These are phyloP conservation scores for Spinibarbus caldwelli DNA, from an alignment of 2,797 vertebrate species.

Conservation along the genomic window DNA sequence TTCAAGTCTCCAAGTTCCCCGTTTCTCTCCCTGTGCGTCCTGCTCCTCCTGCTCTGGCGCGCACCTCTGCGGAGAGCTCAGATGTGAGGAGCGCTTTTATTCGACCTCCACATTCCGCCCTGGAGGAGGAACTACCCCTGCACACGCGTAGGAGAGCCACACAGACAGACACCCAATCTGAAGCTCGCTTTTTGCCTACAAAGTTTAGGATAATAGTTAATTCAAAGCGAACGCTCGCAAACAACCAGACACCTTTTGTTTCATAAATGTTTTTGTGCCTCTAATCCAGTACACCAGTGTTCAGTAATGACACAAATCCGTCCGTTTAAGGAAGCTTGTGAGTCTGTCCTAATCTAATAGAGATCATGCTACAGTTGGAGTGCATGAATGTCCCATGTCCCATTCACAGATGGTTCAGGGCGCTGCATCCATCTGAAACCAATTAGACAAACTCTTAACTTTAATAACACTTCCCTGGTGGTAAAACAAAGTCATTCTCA, in stretches of 20 bases:
- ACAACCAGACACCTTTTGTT: background rate
- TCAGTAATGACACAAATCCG: background rate
- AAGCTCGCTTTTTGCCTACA: background rate
- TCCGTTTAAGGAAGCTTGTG: background rate
- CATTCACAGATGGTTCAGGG: slow-evolving; percentile 27
- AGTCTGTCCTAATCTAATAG: slow-evolving; percentile 6
- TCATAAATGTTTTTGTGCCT: background rate
- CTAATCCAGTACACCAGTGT: background rate
- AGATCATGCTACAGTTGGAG: slow-evolving; percentile 20
- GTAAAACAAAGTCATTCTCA: slow-evolving; percentile 49
- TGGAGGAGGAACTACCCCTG: slow-evolving; percentile 42
- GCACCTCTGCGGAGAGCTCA: slow-evolving; percentile 52
- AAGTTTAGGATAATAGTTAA: background rate
- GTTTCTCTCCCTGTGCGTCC: slow-evolving; percentile 2
- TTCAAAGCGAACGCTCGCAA: background rate
- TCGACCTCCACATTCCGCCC: slow-evolving; percentile 48
- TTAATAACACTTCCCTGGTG: slow-evolving; percentile 43
- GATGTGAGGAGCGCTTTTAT: slow-evolving; percentile 57
- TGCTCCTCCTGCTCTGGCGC: slow-evolving; percentile 32
- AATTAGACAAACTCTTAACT: slow-evolving; percentile 50
- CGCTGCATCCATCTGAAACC: slow-evolving; percentile 51
- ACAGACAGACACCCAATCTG: background rate
- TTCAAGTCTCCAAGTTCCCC: slow-evolving; percentile 6
- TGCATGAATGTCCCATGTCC: background rate
- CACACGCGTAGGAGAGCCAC: slow-evolving; percentile 15